A percentile compares a stretch with the other conserved stretches of the same genome.
Conservation (phyloP, 2,113 vertebrate genomes). For the Dromaius novaehollandiae region DNA sequence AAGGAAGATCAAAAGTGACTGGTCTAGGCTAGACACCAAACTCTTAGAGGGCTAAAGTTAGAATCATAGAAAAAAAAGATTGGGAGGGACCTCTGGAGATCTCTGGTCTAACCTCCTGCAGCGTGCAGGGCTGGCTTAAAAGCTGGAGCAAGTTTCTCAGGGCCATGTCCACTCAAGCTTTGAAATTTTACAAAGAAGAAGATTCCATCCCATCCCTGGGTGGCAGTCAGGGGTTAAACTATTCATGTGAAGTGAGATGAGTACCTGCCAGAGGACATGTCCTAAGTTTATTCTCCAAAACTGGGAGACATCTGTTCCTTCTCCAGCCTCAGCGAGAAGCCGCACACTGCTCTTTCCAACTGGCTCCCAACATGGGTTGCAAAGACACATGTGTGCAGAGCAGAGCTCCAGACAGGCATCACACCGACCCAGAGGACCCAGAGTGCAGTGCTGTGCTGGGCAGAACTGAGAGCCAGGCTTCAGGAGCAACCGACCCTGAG, state of each 20-base stretch:
- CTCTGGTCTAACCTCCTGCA: not conserved
- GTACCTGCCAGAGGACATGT: not conserved
- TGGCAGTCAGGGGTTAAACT: not conserved
- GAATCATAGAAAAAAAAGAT: not conserved
- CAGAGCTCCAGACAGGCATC: not conserved
- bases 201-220: not conserved
- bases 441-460: not conserved
- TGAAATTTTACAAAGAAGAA: not conserved
- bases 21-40: not conserved
- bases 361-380: not conserved
- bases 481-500: not conserved
- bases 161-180: not conserved
- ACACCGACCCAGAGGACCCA: not conserved
- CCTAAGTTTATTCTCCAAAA: not conserved
- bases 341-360: not conserved
- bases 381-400: fast-evolving
- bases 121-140: not conserved
- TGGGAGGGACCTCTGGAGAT: not conserved
- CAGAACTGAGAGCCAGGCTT: not conserved
- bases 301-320: not conserved
- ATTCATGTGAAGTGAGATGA: not conserved
- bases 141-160: not conserved
- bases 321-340: not conserved
- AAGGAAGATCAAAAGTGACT: not conserved
- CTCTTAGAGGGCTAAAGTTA: not conserved